Conservation (phyloP, 1,140 invertebrate genomes). For the Scaptodrosophila lebanonensis region DNA sequence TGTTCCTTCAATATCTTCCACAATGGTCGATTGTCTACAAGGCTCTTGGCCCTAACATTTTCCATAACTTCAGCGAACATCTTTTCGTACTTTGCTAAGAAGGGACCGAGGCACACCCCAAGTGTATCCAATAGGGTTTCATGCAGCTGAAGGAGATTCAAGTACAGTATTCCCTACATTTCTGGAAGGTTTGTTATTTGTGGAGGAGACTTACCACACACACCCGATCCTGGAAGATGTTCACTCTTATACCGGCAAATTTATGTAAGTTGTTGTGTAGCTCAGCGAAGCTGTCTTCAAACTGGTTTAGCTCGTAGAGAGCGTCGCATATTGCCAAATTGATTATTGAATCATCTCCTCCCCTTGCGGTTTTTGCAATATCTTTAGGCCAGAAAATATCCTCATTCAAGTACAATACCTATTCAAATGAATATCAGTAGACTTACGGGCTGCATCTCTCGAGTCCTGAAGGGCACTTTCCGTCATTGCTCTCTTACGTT, state of each 20-base stretch:
- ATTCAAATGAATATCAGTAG: too few relatives aligned
- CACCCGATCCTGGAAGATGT: constrained; percentile 38
- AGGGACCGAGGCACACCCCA: constrained; percentile 48
- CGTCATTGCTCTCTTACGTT: constrained; percentile 55
- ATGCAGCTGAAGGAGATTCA: constrained; percentile 28
- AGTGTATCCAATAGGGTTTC: constrained; percentile 60
- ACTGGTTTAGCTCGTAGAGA: constrained; percentile 65
- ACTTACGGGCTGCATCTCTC: constrained; percentile 43
- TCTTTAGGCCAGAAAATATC: constrained; percentile 1
- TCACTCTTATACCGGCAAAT: constrained; percentile 51
- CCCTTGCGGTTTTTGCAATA: constrained; percentile 11
- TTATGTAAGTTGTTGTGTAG: constrained; percentile 52
- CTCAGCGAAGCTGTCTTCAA: constrained; percentile 50
- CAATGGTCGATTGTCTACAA: constrained; percentile 39
- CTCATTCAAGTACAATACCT: background rate
- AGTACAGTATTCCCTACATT: background rate
- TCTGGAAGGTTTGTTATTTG: background rate
- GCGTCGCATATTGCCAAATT: constrained; percentile 64
- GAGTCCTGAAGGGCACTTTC: constrained; percentile 48
- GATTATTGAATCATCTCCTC: constrained; percentile 34
- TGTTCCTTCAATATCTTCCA: constrained; percentile 66
- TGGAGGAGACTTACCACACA: constrained; percentile 47
- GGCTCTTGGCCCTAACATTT: constrained; percentile 26
- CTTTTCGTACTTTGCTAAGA: constrained; percentile 48
- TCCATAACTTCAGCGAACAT: constrained; percentile 29